Base-by-base conservation (phyloP, 2,797 vertebrate genomes). In the Staurois parvus region DNA sequence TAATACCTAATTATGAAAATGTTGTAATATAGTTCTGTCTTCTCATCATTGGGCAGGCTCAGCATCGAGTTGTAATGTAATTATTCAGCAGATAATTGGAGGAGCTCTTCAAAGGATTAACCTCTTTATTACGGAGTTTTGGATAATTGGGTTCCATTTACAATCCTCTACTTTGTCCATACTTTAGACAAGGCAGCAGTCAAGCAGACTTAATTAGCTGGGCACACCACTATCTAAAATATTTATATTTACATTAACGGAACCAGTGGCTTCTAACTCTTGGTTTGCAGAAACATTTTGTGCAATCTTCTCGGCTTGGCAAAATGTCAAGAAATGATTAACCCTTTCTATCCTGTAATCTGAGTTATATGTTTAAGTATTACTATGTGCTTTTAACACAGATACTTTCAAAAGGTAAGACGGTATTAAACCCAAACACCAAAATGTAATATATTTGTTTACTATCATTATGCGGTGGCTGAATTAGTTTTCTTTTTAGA, bases 201-300 rank as follows among this genome's bases (percentile, higher is more conserved):
- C 26, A 67, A 75, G 81, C 81, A 74, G 48, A 83, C 34, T n/a
- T 66, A 83, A 83, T 75, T 83, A 74, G 29, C 17, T 66, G n/a
- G 40, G 30, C 26, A 64, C 30, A 66, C 11, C 32, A 48, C 79
- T 26, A 24, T 67, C 34, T 83, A 26, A 74, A 75, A 75, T 66
- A 67, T 74, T 83, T 75, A 83, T 66, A 52, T 21, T 73, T 81
- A 66, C 67, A 81, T 81, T 59, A 59, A 72, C 67, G 19, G 30
- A 70, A 59, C 64, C 67, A 40, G 29, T 26, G 21, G 34, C 72
- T 40, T 74, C 8, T 30, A 81, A 72, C 78, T 80, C 40, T 11
- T 28, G 66, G 21, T 56, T 69, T 10, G 30, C 26, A 32, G 30
- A 68, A 48, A 70, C 21, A 42, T 69, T 19, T 52, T 79, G 30